A percentile compares a stretch with the other conserved stretches of the same genome.
phyloP scores from a whole-genome alignment of 2,113 vertebrate species.

The Uria lomvia region DNA sequence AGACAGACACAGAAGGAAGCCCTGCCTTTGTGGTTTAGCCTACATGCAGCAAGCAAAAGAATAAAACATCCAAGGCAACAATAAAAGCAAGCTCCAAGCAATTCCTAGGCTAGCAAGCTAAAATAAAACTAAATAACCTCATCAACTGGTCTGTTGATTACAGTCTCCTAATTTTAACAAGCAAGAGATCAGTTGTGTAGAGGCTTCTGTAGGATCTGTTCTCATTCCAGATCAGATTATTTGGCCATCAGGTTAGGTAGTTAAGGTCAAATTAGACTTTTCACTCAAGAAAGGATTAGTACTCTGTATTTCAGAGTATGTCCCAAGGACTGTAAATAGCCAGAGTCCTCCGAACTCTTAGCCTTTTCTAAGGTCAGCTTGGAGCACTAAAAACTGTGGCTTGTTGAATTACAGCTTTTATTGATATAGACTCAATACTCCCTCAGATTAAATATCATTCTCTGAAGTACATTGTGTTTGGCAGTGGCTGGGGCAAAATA shows the following conservation, averaged over 20 bases:
- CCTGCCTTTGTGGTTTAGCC: background rate
- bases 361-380: background rate
- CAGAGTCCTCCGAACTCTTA: background rate
- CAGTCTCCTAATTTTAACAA: background rate
- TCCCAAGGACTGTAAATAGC: background rate
- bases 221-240: background rate
- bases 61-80: background rate
- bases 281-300: background rate
- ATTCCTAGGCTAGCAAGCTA: background rate
- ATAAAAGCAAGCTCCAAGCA: background rate
- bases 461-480: conserved; percentile 29
- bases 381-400: background rate
- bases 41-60: background rate
- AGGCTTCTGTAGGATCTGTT: background rate
- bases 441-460: conserved; percentile 5
- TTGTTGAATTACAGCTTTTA: background rate
- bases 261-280: background rate
- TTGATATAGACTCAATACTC: conserved; percentile 1
- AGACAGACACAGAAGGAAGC: background rate
- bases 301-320: background rate
- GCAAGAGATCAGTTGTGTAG: background rate
- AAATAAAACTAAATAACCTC: background rate
- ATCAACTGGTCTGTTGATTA: background rate
- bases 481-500: conserved; percentile 13
- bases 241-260: background rate